Conservation (phyloP, 2,797 vertebrate species). For the Coendou prehensilis region DNA sequence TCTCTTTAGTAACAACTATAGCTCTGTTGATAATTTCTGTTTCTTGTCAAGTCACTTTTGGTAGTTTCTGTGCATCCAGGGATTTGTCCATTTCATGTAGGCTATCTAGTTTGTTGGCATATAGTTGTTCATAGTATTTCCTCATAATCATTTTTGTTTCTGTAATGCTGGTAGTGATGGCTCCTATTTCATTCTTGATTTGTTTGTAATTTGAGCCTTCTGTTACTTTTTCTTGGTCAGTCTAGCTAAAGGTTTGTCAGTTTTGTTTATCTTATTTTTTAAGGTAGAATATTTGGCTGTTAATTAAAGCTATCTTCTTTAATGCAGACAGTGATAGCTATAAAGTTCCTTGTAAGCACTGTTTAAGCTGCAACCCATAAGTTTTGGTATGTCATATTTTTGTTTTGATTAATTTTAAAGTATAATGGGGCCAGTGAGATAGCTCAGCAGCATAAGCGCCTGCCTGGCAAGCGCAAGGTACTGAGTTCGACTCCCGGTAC, state of each 20-base stretch:
- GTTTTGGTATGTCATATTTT: neutral
- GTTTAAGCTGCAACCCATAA: neutral
- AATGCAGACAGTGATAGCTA: neutral
- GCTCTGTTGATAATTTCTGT: conserved; percentile 10
- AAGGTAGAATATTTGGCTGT: neutral
- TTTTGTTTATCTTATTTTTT: conserved; percentile 18
- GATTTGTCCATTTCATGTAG: neutral
- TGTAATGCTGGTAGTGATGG: neutral
- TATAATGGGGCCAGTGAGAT: neutral
- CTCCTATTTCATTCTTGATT: conserved; percentile 23
- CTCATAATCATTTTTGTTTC: neutral
- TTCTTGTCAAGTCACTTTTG: conserved; percentile 9
- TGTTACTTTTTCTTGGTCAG: neutral
- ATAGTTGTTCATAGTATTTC: neutral
- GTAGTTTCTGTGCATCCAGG: neutral
- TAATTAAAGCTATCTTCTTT: conserved; percentile 1
- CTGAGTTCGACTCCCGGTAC: no score
- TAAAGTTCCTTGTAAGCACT: neutral
- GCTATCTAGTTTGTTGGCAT: neutral
- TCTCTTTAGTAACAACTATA: neutral
- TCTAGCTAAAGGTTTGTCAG: neutral
- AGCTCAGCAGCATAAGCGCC: no score
- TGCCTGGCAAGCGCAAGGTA: no score
- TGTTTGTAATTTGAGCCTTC: conserved; percentile 16
- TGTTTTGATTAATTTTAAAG: neutral